These are phyloP conservation scores for Triops cancriformis DNA, from an alignment of 1,140 invertebrate species.

Conservation along the genomic window DNA sequence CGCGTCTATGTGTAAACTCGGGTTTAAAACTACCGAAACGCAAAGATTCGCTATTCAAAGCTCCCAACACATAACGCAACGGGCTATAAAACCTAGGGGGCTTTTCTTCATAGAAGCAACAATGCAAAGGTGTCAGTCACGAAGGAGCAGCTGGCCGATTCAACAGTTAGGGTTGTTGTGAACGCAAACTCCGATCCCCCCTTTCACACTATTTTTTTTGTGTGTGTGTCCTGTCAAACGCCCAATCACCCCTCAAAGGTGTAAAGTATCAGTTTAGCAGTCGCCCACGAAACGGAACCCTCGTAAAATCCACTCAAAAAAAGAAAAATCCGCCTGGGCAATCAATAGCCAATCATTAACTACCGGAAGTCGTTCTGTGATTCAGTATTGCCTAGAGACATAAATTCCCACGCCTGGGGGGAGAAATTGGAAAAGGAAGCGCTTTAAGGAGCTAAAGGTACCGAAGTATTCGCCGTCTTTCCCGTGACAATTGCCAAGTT, in stretches of 20 bases:
- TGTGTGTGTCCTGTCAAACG: neutral
- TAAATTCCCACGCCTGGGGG: neutral
- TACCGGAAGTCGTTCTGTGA: neutral
- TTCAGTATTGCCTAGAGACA: neutral
- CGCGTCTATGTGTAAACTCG: neutral
- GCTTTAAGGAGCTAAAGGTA: neutral
- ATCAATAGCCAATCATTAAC: neutral
- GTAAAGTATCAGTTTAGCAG: neutral
- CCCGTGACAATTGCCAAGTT: neutral
- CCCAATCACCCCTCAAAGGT: neutral
- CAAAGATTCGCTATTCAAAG: conserved; percentile 1
- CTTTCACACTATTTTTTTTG: neutral
- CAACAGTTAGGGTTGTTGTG: neutral
- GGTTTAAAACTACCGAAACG: neutral
- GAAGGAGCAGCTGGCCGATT: neutral
- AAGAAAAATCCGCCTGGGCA: neutral
- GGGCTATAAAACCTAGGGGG: neutral
- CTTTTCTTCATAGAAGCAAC: neutral
- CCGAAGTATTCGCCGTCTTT: neutral
- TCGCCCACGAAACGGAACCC: neutral
- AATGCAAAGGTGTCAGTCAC: conserved; percentile 13
- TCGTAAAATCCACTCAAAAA: neutral
- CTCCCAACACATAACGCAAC: neutral
- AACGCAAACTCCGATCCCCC: neutral
- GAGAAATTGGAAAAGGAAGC: neutral